A percentile compares a stretch with the other conserved stretches of the same genome.
Evolutionary conservation across 2,888 invertebrate species (phyloP).

Genomic region (Oegoconia quadripuncta): DNA sequence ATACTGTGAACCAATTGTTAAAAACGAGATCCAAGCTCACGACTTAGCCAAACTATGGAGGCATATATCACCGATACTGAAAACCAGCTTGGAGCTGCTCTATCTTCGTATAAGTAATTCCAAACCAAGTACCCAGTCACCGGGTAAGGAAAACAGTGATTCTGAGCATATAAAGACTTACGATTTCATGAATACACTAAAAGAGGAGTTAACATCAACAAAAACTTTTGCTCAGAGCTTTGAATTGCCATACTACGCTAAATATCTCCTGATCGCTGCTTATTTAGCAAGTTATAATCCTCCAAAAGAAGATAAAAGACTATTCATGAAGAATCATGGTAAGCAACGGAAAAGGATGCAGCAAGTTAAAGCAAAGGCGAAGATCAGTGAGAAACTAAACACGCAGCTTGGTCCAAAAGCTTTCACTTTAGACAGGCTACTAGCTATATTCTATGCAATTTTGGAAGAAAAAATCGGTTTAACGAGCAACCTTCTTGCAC

Average conservation of each 20-base stretch:
- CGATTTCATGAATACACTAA: constrained; percentile 57
- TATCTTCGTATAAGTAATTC: constrained; percentile 82
- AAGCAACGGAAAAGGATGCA: constrained; percentile 84
- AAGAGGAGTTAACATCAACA: constrained; percentile 66
- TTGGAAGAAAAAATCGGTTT: constrained; percentile 90
- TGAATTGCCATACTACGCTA: constrained; percentile 93
- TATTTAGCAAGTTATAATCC: constrained; percentile 97
- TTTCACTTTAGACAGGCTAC: constrained; percentile 88
- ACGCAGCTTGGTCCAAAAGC: constrained; percentile 90
- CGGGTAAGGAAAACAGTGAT: constrained; percentile 56
- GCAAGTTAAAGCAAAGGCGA: constrained; percentile 80
- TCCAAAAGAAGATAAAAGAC: constrained; percentile 89
- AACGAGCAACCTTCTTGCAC: constrained; percentile 91
- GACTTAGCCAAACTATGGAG: constrained; percentile 88
- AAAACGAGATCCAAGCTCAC: constrained; percentile 78
- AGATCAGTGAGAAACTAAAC: constrained; percentile 75
- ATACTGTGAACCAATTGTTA: constrained; percentile 88
- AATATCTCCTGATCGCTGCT: constrained; percentile 92
- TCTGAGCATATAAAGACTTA: constrained; percentile 21
- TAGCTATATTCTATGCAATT: constrained; percentile 95
- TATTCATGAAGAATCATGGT: constrained; percentile 90
- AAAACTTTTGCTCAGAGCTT: constrained; percentile 82
- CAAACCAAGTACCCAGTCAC: constrained; percentile 39
- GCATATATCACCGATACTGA: constrained; percentile 87
- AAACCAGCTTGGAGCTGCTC: constrained; percentile 85